Evolutionary conservation across 1,140 invertebrate species (phyloP).

Genomic region (Zaprionus lachaisei): DNA sequence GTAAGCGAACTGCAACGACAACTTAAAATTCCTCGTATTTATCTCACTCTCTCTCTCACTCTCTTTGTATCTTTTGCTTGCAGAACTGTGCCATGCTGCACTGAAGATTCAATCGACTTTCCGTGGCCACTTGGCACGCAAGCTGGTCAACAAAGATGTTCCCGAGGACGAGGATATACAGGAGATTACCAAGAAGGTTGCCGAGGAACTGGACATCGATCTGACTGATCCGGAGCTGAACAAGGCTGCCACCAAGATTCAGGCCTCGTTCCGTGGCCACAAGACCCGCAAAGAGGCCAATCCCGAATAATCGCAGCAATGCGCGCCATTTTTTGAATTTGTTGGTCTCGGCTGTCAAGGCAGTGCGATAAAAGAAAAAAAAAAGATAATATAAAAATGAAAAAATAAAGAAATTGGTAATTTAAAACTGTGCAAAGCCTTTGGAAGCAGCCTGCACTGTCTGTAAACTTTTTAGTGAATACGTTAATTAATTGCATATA

Average conservation of each 20-base stretch:
- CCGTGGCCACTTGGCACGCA: conserved; percentile 94
- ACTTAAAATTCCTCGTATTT: neutral
- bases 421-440: conserved; percentile 64
- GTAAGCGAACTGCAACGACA: conserved; percentile 33
- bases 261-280: conserved; percentile 96
- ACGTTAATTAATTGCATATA: conserved; percentile 59
- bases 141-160: conserved; percentile 86
- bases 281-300: conserved; percentile 91
- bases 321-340: conserved; percentile 48
- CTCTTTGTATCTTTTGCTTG: conserved; percentile 57
- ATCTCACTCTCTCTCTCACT: neutral
- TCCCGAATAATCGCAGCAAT: conserved; percentile 58
- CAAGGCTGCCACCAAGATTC: conserved; percentile 96
- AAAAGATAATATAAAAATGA: conserved; percentile 29
- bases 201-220: conserved; percentile 91
- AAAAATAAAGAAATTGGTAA: conserved; percentile 60
- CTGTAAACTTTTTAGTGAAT: conserved; percentile 74
- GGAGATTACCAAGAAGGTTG: conserved; percentile 84
- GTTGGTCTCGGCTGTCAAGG: conserved; percentile 51
- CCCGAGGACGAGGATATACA: conserved; percentile 85
- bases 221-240: conserved; percentile 93
- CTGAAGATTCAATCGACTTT: conserved; percentile 97
- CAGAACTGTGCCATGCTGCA: conserved; percentile 94
- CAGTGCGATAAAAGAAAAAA: conserved; percentile 38
- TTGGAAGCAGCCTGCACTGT: conserved; percentile 52